Conservation (phyloP, 2,888 invertebrate species). For the Achlya flavicornis region DNA sequence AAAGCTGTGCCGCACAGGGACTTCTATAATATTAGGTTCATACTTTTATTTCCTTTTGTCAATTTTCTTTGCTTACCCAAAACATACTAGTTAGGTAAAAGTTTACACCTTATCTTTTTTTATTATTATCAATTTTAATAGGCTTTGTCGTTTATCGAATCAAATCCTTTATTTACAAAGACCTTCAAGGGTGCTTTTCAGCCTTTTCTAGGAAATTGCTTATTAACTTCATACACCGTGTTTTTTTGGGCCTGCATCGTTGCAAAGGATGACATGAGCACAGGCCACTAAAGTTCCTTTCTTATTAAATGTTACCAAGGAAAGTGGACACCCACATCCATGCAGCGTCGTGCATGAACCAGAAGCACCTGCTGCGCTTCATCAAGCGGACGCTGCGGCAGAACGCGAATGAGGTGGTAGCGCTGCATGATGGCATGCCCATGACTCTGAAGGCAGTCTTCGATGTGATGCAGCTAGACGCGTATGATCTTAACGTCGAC, state of each 20-base stretch:
- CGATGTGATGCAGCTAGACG: slow-evolving; percentile 95
- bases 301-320: slow-evolving; percentile 39
- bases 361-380: slow-evolving; percentile 97
- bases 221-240: no score
- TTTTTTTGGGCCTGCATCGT: no score
- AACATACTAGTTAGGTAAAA: no score
- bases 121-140: no score
- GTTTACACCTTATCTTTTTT: no score
- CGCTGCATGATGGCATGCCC: slow-evolving; percentile 76
- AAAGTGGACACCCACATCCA: slow-evolving; percentile 99
- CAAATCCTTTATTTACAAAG: no score
- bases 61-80: background rate
- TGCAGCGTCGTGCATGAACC: slow-evolving; percentile 99
- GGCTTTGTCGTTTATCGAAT: no score
- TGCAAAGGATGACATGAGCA: no score
- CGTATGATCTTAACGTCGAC: slow-evolving; percentile 98
- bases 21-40: slow-evolving; percentile 95
- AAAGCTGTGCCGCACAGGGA: slow-evolving; percentile 98
- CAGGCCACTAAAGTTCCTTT: background rate
- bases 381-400: slow-evolving; percentile 97
- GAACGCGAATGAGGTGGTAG: slow-evolving; percentile 87
- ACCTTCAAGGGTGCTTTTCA: no score
- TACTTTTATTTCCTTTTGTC: background rate
- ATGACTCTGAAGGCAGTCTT: slow-evolving; percentile 96
- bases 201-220: no score